Percentiles rank a stretch among this genome's conserved stretches.
phyloP scores from a whole-genome alignment of 1,140 invertebrate genomes.

The Zaprionus kolodkinae region DNA sequence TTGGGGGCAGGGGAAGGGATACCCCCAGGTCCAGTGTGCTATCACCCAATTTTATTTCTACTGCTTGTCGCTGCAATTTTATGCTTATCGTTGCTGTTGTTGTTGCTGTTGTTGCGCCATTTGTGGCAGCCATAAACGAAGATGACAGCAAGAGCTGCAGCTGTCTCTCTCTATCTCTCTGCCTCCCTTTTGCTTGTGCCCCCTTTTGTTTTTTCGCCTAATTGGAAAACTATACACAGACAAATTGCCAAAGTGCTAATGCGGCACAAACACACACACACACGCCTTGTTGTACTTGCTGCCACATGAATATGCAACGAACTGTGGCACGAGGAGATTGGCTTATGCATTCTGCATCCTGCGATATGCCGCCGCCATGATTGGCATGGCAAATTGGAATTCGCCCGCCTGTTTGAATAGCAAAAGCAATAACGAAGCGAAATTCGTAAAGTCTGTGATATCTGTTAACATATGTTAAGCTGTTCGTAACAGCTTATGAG shows the following conservation, averaged over 20 bases:
- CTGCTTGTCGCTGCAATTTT: constrained; percentile 51
- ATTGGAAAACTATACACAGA: constrained; percentile 73
- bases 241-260: constrained; percentile 45
- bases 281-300: not conserved
- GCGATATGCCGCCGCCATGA: constrained; percentile 11
- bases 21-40: constrained; percentile 18
- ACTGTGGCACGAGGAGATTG: not conserved
- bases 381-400: constrained; percentile 10
- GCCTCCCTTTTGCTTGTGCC: too few relatives aligned
- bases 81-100: constrained; percentile 36
- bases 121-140: constrained; percentile 53
- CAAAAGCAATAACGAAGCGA: not conserved
- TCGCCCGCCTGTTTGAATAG: constrained; percentile 6
- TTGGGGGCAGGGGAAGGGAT: constrained; percentile 38
- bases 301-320: constrained; percentile 10
- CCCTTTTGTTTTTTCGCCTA: constrained; percentile 51
- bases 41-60: constrained; percentile 42
- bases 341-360: not conserved
- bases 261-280: constrained; percentile 20
- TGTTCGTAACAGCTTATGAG: not conserved
- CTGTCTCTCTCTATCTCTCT: constrained; percentile 17
- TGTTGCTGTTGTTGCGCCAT: constrained; percentile 31
- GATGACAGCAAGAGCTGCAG: constrained; percentile 55
- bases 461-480: not conserved
- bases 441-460: not conserved